Conservation (phyloP, 2,888 invertebrate species). For the Camptogramma bilineatum region DNA sequence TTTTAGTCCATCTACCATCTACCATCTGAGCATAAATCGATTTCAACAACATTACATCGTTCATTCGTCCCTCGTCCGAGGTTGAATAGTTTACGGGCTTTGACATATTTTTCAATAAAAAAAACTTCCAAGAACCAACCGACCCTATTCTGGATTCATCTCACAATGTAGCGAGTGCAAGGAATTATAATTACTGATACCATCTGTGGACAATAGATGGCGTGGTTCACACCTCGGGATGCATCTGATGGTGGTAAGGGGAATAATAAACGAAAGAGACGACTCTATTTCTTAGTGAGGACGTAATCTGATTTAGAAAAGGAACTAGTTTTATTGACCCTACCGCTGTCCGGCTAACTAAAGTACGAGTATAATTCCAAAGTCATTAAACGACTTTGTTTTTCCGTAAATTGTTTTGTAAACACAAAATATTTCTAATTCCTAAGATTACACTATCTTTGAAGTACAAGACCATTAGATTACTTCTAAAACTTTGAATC, state of each 20-base stretch:
- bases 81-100: slow-evolving; percentile 65
- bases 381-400: not conserved
- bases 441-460: too few species aligned
- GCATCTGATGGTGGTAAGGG: slow-evolving; percentile 17
- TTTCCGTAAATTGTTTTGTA: not conserved
- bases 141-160: slow-evolving; percentile 68
- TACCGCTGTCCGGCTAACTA: not conserved
- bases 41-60: slow-evolving; percentile 42
- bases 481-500: not conserved
- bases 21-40: slow-evolving; percentile 22
- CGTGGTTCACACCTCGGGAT: slow-evolving; percentile 46
- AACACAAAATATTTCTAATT: not conserved
- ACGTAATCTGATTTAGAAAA: not conserved
- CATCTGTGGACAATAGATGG: slow-evolving; percentile 59
- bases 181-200: slow-evolving; percentile 63
- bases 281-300: slow-evolving; percentile 1
- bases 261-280: slow-evolving; percentile 23
- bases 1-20: not conserved
- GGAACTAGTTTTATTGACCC: not conserved
- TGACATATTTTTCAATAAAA: slow-evolving; percentile 65
- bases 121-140: slow-evolving; percentile 40
- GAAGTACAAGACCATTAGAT: too few species aligned
- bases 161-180: slow-evolving; percentile 52
- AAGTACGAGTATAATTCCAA: not conserved
- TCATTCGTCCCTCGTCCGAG: slow-evolving; percentile 54